Conservation (phyloP, 2,113 vertebrate species). For the Anguilla japonica region DNA sequence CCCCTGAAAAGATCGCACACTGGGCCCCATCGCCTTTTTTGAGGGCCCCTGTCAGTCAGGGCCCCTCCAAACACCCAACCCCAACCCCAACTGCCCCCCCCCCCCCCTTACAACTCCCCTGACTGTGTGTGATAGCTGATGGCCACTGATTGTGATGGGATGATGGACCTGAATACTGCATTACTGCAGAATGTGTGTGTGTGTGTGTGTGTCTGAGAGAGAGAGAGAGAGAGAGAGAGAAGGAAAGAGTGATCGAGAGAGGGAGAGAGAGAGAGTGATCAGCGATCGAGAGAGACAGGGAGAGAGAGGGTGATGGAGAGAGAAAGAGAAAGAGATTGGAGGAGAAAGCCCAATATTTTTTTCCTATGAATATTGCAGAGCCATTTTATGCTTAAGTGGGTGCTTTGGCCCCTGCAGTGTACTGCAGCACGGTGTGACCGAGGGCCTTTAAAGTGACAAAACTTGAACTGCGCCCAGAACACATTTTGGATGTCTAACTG, state of each 20-base stretch:
- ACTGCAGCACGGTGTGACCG: background rate
- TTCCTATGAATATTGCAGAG: background rate
- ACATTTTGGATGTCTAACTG: background rate
- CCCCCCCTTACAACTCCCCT: no score
- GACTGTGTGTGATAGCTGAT: background rate
- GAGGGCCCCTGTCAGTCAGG: no score
- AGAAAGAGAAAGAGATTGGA: no score
- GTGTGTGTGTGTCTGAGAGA: background rate
- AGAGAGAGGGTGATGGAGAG: no score
- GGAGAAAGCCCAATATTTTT: background rate
- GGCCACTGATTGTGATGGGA: background rate
- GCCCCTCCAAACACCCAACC: no score
- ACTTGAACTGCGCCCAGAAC: conserved; percentile 4
- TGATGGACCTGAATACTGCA: background rate
- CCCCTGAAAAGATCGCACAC: no score
- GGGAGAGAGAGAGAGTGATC: background rate
- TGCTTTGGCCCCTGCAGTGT: background rate
- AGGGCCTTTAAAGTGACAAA: conserved; percentile 10
- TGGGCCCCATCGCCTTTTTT: no score
- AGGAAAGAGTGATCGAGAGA: no score
- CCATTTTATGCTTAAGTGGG: background rate
- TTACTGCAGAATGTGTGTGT: background rate
- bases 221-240: background rate
- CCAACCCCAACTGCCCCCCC: no score
- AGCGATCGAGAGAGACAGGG: no score